These are phyloP conservation scores for Turnix velox DNA, from an alignment of 2,113 vertebrate species.

Conservation along the genomic window DNA sequence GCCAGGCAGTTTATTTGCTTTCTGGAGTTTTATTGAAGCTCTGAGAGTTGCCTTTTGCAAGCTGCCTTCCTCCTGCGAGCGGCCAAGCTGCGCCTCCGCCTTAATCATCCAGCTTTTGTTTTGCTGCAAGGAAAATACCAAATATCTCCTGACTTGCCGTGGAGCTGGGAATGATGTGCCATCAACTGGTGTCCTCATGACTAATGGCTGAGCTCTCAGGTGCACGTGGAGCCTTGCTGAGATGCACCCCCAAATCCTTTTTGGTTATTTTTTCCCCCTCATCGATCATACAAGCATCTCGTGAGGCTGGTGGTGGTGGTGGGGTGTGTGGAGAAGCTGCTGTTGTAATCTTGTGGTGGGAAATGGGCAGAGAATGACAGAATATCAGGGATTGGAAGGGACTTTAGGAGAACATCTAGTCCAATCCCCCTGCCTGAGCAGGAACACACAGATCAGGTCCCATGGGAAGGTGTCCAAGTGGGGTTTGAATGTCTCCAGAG, in stretches of 20 bases:
- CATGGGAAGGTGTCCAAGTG: too few relatives aligned
- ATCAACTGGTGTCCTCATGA: slow-evolving; percentile 4
- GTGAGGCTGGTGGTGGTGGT: fast-evolving
- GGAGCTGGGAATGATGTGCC: slow-evolving; percentile 4
- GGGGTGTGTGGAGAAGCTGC: neutral
- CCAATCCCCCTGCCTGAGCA: too few relatives aligned
- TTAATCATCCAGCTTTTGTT: slow-evolving; percentile 61
- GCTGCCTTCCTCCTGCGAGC: slow-evolving; percentile 44
- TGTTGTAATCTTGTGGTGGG: neutral
- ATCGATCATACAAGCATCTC: too few relatives aligned
- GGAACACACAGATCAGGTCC: too few relatives aligned
- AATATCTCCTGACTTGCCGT: slow-evolving; percentile 33
- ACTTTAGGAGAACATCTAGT: too few relatives aligned
- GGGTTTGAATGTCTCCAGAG: too few relatives aligned
- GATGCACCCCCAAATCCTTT: neutral
- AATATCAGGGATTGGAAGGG: too few relatives aligned
- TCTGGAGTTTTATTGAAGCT: slow-evolving; percentile 46
- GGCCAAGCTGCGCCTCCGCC: slow-evolving; percentile 43
- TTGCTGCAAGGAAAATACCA: slow-evolving; percentile 51
- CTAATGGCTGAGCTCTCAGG: neutral
- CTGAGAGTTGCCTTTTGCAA: slow-evolving; percentile 38
- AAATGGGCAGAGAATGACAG: too few relatives aligned
- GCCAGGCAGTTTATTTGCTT: slow-evolving; percentile 50
- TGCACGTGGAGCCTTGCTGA: slow-evolving; percentile 6
- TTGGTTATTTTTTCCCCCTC: neutral